Evolutionary conservation across 2,888 invertebrate species (phyloP).

Genomic region (Apodemia zela): DNA sequence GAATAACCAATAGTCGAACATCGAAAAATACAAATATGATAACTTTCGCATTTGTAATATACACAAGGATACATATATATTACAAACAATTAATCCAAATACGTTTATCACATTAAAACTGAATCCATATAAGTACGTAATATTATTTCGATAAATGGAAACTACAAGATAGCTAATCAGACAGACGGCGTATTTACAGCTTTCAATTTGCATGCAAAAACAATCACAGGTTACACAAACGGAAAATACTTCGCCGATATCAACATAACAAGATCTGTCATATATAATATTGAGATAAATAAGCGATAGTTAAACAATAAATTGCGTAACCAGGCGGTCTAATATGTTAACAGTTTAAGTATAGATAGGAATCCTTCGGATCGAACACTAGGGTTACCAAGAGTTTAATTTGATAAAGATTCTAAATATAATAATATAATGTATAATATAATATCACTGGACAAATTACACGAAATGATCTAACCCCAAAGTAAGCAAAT

Average conservation of each 20-base stretch:
- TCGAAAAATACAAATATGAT: too few relatives aligned
- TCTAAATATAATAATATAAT: too few relatives aligned
- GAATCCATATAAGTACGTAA: conserved; percentile 40
- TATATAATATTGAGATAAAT: conserved; percentile 56
- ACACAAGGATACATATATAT: conserved; percentile 1
- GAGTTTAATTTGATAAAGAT: neutral
- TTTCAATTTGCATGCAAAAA: conserved; percentile 60
- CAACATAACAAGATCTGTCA: conserved; percentile 62
- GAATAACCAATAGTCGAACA: too few relatives aligned
- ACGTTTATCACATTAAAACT: conserved; percentile 40
- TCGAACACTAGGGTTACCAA: conserved; percentile 20
- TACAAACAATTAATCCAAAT: conserved; percentile 30
- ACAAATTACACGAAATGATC: too few relatives aligned
- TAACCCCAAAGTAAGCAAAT: too few relatives aligned
- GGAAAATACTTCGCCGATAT: conserved; percentile 59
- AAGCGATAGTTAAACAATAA: conserved; percentile 65
- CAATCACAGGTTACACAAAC: conserved; percentile 56
- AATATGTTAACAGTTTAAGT: conserved; percentile 63
- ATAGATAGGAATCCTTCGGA: conserved; percentile 44
- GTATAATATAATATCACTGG: too few relatives aligned
- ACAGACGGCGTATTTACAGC: conserved; percentile 59
- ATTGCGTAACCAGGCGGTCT: conserved; percentile 56
- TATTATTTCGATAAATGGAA: conserved; percentile 53
- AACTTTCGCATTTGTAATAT: conserved; percentile 26
- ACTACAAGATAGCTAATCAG: conserved; percentile 57